Base-by-base conservation (phyloP, 2,888 invertebrate genomes). In the Theretra japonica region DNA sequence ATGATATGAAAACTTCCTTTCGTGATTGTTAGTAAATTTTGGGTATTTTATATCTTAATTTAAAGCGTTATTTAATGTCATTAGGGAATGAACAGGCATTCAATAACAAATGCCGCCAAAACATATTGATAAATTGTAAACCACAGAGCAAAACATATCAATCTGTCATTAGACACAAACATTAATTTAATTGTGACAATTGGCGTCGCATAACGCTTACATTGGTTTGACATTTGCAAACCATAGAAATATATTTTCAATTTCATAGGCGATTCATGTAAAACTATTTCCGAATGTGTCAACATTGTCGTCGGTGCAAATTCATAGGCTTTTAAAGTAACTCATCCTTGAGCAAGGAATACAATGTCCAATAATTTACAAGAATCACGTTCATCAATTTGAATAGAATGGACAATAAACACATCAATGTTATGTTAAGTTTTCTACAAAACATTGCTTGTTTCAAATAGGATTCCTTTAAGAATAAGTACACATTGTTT, bases 401-500 rank as follows among this genome's bases (percentile, higher is more conserved):
- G 30, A 70, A 53, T 53, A 70, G 21, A 33, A 53, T 65, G 41
- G 65, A 65, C 23, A 48, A 65, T 65, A 65, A 65, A 19, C 28
- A 56, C 25, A 23, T 41, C 41, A 68, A 6, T 69, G n/a, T 19
- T 50, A 50, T 53, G 7, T 17, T 53, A 53, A 53, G n/a, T 6
- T 41, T 41, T 41, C 15, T 53, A 19, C n/a, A 53, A 53, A 53
- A 53, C 53, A 19, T 53, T 1, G 17, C 50, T 53, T 19, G 17
- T 19, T 53, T 53, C 4, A 53, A 53, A 53, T 53, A n/a, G n/a
- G 4, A 53, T 53, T 53, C 53, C 53, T 53, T 53, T n/a, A 53
- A n/a, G 15, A 53, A 19, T n/a, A 53, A n/a, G 53, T n/a, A 53
- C 53, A 53, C n/a, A n/a, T 53, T 53, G 17, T 53, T 19, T n/a